Conservation (phyloP, 2,797 vertebrate genomes). For the Buceros bicornis region DNA sequence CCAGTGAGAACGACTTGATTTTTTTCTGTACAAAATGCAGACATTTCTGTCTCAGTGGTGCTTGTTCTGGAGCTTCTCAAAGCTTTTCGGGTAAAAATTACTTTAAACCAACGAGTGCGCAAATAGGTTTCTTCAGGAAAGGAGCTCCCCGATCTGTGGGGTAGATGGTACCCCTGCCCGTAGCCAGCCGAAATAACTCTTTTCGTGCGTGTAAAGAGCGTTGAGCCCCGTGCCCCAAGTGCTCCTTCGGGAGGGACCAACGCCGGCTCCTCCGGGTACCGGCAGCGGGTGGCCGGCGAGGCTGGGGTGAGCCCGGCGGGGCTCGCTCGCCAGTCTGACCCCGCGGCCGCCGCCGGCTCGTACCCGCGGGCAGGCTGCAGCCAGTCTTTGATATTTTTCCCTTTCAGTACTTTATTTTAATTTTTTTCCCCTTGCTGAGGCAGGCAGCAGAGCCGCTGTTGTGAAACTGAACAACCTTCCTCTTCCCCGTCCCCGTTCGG, state of each 20-base stretch:
- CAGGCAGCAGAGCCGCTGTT: neutral
- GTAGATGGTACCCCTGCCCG: neutral
- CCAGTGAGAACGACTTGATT: neutral
- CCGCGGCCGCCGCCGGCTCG: neutral
- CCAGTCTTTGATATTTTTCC: neutral
- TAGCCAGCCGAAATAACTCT: rapidly evolving
- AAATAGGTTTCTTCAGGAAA: neutral
- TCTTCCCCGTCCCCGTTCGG: neutral
- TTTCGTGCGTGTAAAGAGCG: neutral
- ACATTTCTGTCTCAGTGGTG: neutral
- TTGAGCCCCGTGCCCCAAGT: neutral
- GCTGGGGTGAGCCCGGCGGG: neutral
- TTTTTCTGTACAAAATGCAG: neutral
- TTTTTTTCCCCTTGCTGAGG: neutral
- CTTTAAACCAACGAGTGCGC: neutral
- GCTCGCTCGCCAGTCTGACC: neutral
- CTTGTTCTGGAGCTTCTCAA: neutral
- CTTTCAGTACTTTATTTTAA: neutral
- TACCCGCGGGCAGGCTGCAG: neutral
- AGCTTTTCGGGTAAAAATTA: neutral
- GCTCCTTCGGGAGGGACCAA: neutral
- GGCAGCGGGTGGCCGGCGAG: neutral
- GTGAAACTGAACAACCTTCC: too few species aligned
- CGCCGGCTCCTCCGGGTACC: neutral
- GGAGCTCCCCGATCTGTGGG: neutral